Base-by-base conservation (phyloP, 2,888 invertebrate species). In the Polyommatus iphigenia region DNA sequence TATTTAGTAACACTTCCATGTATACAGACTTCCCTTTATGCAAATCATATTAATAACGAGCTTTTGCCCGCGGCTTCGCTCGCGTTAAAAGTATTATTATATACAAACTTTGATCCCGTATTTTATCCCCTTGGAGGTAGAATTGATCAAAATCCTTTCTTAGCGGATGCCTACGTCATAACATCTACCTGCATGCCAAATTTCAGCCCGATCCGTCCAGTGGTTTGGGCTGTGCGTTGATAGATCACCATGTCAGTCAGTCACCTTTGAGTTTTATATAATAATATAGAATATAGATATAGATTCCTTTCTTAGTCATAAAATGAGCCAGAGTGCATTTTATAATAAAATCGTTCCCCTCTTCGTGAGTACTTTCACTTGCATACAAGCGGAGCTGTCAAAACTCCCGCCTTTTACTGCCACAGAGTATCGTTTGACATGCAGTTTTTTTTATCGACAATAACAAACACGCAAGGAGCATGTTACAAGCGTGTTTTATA, bases 301-400 rank as follows among this genome's bases (percentile, higher is more conserved):
- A n/a, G n/a, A 67, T 13, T 3, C 13, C 62, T 67, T 29, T 15
- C 62, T 67, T 67, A 67, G 62, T 67, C 62, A 67, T 67, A 67
- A 67, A 24, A 67, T 67, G 62, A 67, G 62, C 29, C 62, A 67
- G 13, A 67, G 13, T 24, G 24, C 24, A 29, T 67, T 67, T 67
- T 67, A 67, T 67, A 24, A 67, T 67, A 67, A 67, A 67, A 67
- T 67, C 15, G 29, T 15, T 67, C 62, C 62, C 62, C 24, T 59
- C 20, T 67, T 67, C 62, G 29, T 67, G 29, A 24, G 13, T 67
- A 59, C 77, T 80, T 79, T 80, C 78, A 54, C 78, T 78, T 71
- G 18, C 3, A 75, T 4, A 24, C 78, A 50, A 78, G 78, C 73
- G 79, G 32, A 80, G 57, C 80, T 78, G 80, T 79, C 80, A 79